phyloP scores from a whole-genome alignment of 1,140 invertebrate genomes.

The Drosophila chauvacae region DNA sequence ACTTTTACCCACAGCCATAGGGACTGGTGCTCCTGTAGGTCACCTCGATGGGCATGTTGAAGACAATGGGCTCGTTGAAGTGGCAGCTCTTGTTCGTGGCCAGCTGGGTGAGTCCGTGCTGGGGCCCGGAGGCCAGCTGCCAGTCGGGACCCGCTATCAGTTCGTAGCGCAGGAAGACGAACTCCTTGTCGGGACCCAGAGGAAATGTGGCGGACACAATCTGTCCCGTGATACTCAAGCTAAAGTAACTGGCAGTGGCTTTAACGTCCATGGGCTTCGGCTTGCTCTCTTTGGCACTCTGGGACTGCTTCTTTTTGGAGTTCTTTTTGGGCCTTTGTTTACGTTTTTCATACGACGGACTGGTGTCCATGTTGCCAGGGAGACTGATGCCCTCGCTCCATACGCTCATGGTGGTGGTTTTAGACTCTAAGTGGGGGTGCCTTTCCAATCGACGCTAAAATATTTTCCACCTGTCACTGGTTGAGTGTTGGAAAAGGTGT shows the following conservation, averaged over 20 bases:
- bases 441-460: slow-evolving; percentile 9
- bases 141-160: slow-evolving; percentile 80
- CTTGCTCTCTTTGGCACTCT: slow-evolving; percentile 10
- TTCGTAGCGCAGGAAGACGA: slow-evolving; percentile 83
- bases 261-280: slow-evolving; percentile 29
- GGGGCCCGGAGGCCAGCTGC: slow-evolving; percentile 73
- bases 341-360: slow-evolving; percentile 28
- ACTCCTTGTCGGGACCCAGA: slow-evolving; percentile 71
- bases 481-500: slow-evolving; percentile 43
- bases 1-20: slow-evolving; percentile 80
- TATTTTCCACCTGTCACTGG: slow-evolving; percentile 18
- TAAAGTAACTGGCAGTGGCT: slow-evolving; percentile 70
- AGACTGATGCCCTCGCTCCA: slow-evolving; percentile 43
- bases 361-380: slow-evolving; percentile 54
- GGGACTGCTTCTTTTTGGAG: slow-evolving; percentile 25
- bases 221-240: slow-evolving; percentile 72
- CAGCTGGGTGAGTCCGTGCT: slow-evolving; percentile 82
- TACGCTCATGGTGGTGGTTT: slow-evolving; percentile 42
- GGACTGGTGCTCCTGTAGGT: slow-evolving; percentile 83
- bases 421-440: slow-evolving; percentile 17
- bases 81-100: slow-evolving; percentile 61
- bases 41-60: slow-evolving; percentile 84
- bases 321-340: slow-evolving; percentile 43
- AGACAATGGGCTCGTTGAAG: slow-evolving; percentile 80
- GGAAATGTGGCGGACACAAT: slow-evolving; percentile 81